These are phyloP conservation scores for Poeciliopsis prolifica DNA, from an alignment of 2,113 vertebrate species.

Conservation along the genomic window DNA sequence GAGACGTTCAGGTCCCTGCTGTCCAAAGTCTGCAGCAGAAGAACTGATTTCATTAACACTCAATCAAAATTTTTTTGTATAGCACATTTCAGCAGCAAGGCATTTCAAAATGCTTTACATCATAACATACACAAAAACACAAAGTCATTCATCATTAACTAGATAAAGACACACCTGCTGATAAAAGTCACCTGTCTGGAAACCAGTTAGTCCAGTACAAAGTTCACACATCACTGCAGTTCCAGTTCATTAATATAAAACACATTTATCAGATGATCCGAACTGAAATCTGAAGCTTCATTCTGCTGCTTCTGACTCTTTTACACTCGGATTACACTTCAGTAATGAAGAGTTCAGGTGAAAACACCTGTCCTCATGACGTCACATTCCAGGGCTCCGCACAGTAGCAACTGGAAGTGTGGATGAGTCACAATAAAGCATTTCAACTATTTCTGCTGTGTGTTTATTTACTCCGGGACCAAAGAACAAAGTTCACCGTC, in stretches of 20 bases:
- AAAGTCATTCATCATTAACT: background rate
- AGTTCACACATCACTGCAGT: background rate
- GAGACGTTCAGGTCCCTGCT: conserved; percentile 86
- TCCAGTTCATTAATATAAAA: background rate
- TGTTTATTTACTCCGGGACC: background rate
- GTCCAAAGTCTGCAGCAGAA: conserved; percentile 85
- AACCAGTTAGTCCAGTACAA: background rate
- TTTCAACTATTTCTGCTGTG: background rate
- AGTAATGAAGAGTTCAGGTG: background rate
- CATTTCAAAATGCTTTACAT: no score
- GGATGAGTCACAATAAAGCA: background rate
- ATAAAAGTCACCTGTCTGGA: conserved; percentile 6
- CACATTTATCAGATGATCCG: background rate
- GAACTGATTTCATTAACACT: background rate
- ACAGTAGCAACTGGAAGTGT: background rate
- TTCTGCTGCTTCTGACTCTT: background rate
- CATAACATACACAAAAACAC: no score
- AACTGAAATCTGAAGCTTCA: background rate
- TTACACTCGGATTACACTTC: background rate
- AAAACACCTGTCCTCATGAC: background rate
- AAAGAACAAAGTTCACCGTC: background rate
- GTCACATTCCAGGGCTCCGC: no score
- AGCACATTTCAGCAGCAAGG: no score
- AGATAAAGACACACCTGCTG: background rate
- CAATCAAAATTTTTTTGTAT: no score